Evolutionary conservation across 2,797 vertebrate genomes (phyloP), one percentile per base, ranked within the genome.

Genomic region (Gastrophryne carolinensis): DNA sequence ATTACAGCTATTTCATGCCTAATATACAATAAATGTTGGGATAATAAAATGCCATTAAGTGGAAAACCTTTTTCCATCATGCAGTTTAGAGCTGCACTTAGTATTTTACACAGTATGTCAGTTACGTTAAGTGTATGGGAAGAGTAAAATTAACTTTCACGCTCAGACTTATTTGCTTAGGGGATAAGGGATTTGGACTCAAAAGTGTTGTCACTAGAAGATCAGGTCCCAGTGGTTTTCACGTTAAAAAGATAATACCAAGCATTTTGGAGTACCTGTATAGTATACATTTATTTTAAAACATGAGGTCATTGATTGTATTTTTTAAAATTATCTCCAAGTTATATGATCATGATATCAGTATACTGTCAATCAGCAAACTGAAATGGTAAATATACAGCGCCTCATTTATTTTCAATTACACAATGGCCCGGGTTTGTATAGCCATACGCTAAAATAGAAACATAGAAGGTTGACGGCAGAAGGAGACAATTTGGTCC

Each of bases 141-240:
- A 71, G 39, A 71, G 37, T 30, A 58, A 58, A 71, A 58, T 71
- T 58, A 58, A 47, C 53, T 71, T 71, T 34, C 19, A 23, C n/a
- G 54, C 39, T 60, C 67, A 47, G 26, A 71, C 68, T 70, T 71
- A 71, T 71, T 71, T 71, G 68, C 29, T 71, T 19, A 60, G 68
- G 39, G 68, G 37, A 49, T 71, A 47, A 27, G 68, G 68, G 68
- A 71, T 24, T 71, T 60, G 26, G 60, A 49, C 19, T 44, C 39
- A 57, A 49, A 58, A 58, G 53, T 60, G 10, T 32, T 30, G 54
- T 71, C 68, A 60, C 60, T 27, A 58, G 34, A 39, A 71, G 68
- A 47, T 58, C 35, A 9, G 5, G 17, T 71, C 68, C 68, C 54
- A 23, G 41, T 34, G 30, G 68, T 29, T 47, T 60, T 15, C 32